Evolutionary conservation across 2,113 vertebrate species (phyloP).

Genomic region (Delphinus delphis): DNA sequence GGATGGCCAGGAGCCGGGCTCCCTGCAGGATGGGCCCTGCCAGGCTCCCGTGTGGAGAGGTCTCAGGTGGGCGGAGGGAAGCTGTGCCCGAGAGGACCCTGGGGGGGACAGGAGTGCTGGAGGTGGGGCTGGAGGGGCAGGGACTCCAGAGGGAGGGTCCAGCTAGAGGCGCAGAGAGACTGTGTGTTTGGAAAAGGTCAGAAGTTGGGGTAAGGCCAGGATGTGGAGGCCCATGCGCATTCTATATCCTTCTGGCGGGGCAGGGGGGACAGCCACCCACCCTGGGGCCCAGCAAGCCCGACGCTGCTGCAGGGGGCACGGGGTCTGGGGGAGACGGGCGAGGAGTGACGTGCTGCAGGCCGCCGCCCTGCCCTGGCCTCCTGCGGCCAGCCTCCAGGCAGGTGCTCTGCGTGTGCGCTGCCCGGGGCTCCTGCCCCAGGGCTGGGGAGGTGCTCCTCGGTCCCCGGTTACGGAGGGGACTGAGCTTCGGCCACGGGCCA

Average conservation of each 20-base stretch:
- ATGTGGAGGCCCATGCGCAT: fast-evolving
- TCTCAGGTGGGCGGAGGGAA: fast-evolving
- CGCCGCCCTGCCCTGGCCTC: fast-evolving
- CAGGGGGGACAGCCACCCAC: fast-evolving
- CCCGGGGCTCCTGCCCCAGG: fast-evolving
- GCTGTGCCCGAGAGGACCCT: fast-evolving
- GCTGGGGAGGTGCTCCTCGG: fast-evolving
- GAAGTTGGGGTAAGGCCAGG: neutral
- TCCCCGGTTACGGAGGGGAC: fast-evolving
- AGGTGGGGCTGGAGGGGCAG: neutral
- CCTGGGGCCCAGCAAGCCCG: fast-evolving
- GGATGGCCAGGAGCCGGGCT: fast-evolving
- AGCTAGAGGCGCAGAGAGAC: neutral
- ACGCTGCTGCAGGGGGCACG: fast-evolving
- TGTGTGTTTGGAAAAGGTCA: neutral
- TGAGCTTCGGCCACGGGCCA: fast-evolving
- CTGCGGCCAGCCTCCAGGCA: fast-evolving
- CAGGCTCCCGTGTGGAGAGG: fast-evolving
- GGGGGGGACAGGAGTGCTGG: fast-evolving
- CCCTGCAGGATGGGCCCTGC: neutral
- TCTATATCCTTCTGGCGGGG: fast-evolving
- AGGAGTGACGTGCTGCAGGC: too few relatives aligned
- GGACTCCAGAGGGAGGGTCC: too few relatives aligned
- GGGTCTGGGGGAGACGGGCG: fast-evolving
- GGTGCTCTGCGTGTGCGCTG: fast-evolving